These are phyloP conservation scores for Thalassoma bifasciatum DNA, from an alignment of 2,113 vertebrate species.

Conservation along the genomic window DNA sequence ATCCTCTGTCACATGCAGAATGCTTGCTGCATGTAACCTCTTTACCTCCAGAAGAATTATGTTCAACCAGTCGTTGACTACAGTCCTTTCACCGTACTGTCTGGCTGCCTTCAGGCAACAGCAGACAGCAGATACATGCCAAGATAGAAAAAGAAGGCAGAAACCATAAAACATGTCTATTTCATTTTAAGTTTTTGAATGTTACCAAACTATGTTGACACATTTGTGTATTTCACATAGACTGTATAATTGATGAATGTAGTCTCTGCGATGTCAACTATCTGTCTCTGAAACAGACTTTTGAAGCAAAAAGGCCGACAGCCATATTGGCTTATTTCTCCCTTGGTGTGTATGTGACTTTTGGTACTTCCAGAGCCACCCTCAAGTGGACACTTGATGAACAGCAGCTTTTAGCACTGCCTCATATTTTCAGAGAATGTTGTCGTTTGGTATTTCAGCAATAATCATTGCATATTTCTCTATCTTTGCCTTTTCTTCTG, in stretches of 20 bases:
- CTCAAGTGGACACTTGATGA: too few species aligned
- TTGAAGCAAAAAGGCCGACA: too few species aligned
- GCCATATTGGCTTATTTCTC: too few species aligned
- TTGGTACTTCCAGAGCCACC: too few species aligned
- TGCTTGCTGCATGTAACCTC: background rate
- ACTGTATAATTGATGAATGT: too few species aligned
- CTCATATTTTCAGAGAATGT: too few species aligned
- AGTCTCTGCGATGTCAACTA: too few species aligned
- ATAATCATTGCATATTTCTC: background rate
- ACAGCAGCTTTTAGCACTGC: too few species aligned
- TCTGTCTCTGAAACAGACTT: too few species aligned
- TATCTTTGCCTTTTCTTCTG: background rate
- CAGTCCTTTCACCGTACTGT: conserved; percentile 35
- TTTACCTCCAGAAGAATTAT: conserved; percentile 19
- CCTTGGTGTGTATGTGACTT: too few species aligned
- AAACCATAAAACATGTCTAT: background rate
- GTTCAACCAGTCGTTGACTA: conserved; percentile 17
- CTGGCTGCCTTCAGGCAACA: conserved; percentile 4
- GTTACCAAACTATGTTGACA: background rate
- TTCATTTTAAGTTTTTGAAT: background rate
- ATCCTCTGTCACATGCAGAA: conserved; percentile 2
- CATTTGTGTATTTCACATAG: background rate
- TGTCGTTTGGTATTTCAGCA: too few species aligned
- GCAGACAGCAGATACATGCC: conserved; percentile 3
- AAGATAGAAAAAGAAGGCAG: background rate